A percentile compares a stretch with the other conserved stretches of the same genome.
Conservation (phyloP, 2,113 vertebrate species). For the Merops nubicus region DNA sequence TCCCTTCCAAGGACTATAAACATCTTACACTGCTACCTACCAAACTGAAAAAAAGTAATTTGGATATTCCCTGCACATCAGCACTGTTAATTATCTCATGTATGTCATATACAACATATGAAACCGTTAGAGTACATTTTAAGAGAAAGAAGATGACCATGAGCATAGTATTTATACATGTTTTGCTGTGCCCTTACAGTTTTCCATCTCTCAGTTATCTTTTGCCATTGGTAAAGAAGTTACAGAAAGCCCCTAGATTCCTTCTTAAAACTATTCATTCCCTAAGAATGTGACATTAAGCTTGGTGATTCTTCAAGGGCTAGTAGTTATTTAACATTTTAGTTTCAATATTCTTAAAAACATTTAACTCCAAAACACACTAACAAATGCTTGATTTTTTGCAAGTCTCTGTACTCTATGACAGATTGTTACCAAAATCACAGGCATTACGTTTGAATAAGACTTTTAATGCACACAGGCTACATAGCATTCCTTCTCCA, state of each 20-base stretch:
- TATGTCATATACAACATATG: background rate
- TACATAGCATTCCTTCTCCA: background rate
- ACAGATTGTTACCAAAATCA: background rate
- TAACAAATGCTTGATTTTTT: background rate
- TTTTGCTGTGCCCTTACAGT: background rate
- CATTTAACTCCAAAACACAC: background rate
- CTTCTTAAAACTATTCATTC: background rate
- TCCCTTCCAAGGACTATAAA: background rate
- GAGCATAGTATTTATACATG: background rate
- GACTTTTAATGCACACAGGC: background rate
- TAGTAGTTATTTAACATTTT: background rate
- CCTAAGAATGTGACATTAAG: background rate
- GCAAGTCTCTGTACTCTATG: background rate
- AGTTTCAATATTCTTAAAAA: background rate
- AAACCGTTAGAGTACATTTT: background rate
- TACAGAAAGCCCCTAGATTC: background rate
- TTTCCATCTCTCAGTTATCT: background rate
- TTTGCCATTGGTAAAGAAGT: background rate
- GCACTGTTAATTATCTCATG: background rate
- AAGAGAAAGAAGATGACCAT: background rate
- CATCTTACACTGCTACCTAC: background rate
- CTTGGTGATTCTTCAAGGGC: background rate
- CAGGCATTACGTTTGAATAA: background rate
- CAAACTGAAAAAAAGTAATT: background rate
- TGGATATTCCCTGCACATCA: background rate